Conservation (phyloP, 2,797 vertebrate genomes). For the Myotis myotis region DNA sequence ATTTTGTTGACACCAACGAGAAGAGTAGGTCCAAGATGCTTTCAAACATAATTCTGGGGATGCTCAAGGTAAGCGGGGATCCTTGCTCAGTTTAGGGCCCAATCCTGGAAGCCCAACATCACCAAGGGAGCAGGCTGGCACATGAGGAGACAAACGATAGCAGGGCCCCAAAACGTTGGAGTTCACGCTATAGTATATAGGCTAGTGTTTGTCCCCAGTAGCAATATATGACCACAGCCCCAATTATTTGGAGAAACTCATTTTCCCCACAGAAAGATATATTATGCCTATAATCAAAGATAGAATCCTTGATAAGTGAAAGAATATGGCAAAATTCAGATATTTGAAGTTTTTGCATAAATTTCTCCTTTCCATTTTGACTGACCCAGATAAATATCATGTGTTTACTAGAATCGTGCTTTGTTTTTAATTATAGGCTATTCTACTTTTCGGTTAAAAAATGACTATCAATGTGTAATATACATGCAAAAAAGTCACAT, state of each 20-base stretch:
- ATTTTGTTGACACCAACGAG: background rate
- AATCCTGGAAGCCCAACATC: background rate
- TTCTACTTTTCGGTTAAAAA: background rate
- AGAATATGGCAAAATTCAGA: background rate
- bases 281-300: background rate
- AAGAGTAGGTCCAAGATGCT: background rate
- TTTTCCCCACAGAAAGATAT: background rate
- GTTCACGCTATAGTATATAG: background rate
- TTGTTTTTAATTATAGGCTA: background rate
- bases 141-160: background rate
- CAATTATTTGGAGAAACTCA: background rate
- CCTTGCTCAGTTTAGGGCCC: background rate
- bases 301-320: background rate
- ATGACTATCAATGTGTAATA: background rate
- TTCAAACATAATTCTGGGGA: background rate
- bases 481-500: background rate
- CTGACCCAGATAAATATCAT: background rate
- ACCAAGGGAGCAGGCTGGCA: background rate
- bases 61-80: background rate
- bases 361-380: background rate
- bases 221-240: background rate
- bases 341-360: background rate
- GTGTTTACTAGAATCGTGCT: background rate
- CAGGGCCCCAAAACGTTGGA: background rate
- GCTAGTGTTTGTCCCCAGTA: background rate